Evolutionary conservation across 1,140 invertebrate genomes (phyloP), one percentile per base, ranked within the genome.

Genomic region (Camponotus floridanus): DNA sequence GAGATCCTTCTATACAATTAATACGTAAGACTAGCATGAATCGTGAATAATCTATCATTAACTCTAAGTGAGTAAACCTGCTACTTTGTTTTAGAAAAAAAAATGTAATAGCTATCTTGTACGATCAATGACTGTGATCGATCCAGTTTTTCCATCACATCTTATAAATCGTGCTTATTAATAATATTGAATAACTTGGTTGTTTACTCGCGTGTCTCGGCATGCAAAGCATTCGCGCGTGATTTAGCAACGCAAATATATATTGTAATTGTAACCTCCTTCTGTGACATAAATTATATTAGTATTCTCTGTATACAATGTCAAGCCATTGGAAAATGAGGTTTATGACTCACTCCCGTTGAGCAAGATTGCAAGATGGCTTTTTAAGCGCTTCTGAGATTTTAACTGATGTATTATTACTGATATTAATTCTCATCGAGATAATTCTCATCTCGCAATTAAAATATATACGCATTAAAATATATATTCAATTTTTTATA

Each of bases 211-310:
- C 26, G 7, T 67, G n/a, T 51, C 13, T 9, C 31, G 61, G 26
- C 26, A 67, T 31, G 76, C n/a, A 8, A 33, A 31, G 31, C 48
- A 79, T 67, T 67, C 15, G 33, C 31, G 61, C 42, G 67, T 57
- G 61, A 13, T 36, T 67, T 51, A 79, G 51, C 33, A 79, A 36
- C 31, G 18, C 13, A 13, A 45, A 79, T 26, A 26, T 26, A 51
- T 67, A 79, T 67, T 67, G 18, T 51, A 67, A 79, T 79, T 51
- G n/a, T 65, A 36, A 51, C 62, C 8, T 62, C 7, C 42, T 79
- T 33, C 51, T 5, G n/a, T 42, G 61, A 51, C 59, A 78, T 65
- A 67, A 67, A 79, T 79, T 79, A 26, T 67, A 67, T 65, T 73
- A 59, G 18, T 48, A 26, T 18, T 18, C 26, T 51, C 18, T 65